These are phyloP conservation scores for Beroe forskalii DNA, from an alignment of 37 sponge, comb jelly and placozoan species.

Conservation along the genomic window DNA sequence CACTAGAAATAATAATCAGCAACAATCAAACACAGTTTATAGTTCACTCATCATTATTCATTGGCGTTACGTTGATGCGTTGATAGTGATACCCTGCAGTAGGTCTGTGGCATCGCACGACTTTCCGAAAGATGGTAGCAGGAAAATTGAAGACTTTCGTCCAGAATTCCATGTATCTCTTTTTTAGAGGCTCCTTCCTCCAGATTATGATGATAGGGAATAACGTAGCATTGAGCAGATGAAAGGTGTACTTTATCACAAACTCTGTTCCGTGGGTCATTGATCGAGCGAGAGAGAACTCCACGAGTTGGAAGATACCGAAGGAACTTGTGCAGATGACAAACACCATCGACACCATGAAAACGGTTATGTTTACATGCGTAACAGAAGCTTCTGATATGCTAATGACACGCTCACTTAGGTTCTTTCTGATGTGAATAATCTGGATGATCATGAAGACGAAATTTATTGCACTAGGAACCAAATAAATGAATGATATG, in stretches of 20 bases:
- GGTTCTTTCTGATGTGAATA: not conserved
- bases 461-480: not conserved
- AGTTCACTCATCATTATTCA: too few species aligned
- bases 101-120: too few species aligned
- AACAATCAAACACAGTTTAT: too few species aligned
- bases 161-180: not conserved
- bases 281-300: not conserved
- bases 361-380: constrained; percentile 14
- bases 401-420: not conserved
- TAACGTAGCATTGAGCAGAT: not conserved
- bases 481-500: not conserved
- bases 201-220: constrained; percentile 15
- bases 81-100: too few species aligned
- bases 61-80: too few species aligned
- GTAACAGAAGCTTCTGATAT: not conserved
- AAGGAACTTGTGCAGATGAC: constrained; percentile 1
- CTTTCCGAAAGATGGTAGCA: too few species aligned
- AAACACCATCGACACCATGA: constrained; percentile 7
- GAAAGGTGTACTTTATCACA: constrained; percentile 15
- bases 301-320: not conserved
- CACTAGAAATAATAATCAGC: too few species aligned
- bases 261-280: not conserved
- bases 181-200: not conserved
- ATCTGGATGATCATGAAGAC: constrained; percentile 32
- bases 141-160: not conserved